phyloP scores from a whole-genome alignment of 2,888 invertebrate genomes.

The Ischnura elegans region DNA sequence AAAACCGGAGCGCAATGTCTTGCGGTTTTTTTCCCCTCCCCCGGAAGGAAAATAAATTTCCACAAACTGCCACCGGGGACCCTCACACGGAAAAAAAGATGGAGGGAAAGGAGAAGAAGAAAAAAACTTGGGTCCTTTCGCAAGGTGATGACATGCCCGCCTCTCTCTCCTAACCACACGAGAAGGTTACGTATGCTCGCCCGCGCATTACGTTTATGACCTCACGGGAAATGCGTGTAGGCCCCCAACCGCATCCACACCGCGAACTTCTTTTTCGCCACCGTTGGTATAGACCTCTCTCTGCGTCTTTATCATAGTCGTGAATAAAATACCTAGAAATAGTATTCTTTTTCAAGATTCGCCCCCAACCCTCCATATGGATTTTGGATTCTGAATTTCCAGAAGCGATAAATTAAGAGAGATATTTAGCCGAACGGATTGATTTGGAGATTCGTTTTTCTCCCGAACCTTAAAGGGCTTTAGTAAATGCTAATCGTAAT shows the following conservation, averaged over 20 bases:
- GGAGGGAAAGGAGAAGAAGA: neutral
- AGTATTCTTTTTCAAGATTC: no score
- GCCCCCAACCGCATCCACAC: neutral
- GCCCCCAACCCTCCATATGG: no score
- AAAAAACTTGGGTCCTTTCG: neutral
- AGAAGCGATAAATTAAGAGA: no score
- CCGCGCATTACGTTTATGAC: conserved; percentile 1
- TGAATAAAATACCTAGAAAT: no score
- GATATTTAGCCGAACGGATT: no score
- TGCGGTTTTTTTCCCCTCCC: neutral
- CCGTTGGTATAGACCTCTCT: neutral
- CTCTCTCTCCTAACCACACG: neutral
- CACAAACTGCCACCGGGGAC: neutral
- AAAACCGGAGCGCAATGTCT: neutral
- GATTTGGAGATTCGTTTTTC: no score
- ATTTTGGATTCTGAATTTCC: no score
- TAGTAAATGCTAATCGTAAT: no score
- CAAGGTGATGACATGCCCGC: conserved; percentile 18
- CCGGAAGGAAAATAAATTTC: neutral
- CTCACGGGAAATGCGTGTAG: neutral
- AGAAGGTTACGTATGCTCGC: neutral
- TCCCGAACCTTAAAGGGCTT: no score
- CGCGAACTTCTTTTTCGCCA: no score
- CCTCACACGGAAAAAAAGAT: neutral
- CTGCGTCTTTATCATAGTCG: no score